A percentile compares a stretch with the other conserved stretches of the same genome.
Conservation (phyloP, 1,140 invertebrate genomes). For the Drosophila dunni region DNA sequence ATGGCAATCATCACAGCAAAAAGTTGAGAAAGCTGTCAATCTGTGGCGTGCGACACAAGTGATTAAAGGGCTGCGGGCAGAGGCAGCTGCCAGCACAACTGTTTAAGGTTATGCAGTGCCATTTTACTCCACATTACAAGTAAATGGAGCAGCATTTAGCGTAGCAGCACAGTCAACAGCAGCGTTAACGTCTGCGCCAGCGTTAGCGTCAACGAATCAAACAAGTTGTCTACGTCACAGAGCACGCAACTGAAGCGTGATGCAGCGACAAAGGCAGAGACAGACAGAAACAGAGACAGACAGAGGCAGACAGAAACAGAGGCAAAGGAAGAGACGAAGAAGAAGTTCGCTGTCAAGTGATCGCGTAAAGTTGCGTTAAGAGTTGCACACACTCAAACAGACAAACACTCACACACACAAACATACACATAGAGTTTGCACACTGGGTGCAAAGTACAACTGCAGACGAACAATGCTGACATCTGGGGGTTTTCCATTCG, state of each 20-base stretch:
- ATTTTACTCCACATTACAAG: not conserved
- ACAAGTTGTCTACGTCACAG: constrained; percentile 58
- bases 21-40: constrained; percentile 17
- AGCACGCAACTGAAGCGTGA: constrained; percentile 62
- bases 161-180: constrained; percentile 10
- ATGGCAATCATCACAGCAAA: constrained; percentile 10
- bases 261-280: constrained; percentile 14
- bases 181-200: not conserved
- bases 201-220: constrained; percentile 10
- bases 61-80: not conserved
- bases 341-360: constrained; percentile 47
- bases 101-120: constrained; percentile 18
- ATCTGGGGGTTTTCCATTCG: constrained; percentile 75
- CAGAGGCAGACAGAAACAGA: constrained; percentile 4
- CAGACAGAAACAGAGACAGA: constrained; percentile 21
- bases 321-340: constrained; percentile 18
- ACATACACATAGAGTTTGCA: not conserved
- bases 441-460: constrained; percentile 65
- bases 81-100: not conserved
- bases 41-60: constrained; percentile 31
- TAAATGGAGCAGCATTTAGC: constrained; percentile 29
- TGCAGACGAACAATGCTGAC: constrained; percentile 38
- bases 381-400: constrained; percentile 12
- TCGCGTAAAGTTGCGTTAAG: constrained; percentile 15
- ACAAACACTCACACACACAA: not conserved